Conservation (phyloP, 2,113 vertebrate species). For the Heteronetta atricapilla region DNA sequence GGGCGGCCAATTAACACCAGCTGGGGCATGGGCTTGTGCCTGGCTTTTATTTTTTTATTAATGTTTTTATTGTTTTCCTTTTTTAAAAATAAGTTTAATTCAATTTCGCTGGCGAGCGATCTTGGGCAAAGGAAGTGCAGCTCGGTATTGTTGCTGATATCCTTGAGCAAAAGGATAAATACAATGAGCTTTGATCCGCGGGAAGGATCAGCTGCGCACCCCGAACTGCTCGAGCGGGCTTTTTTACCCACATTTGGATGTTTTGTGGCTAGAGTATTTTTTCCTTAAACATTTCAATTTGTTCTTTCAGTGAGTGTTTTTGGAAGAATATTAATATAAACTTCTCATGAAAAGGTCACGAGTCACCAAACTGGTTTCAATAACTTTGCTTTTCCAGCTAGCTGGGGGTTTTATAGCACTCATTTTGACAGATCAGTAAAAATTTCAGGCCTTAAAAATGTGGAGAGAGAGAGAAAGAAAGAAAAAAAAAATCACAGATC, state of each 20-base stretch:
- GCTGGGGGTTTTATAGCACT: not conserved
- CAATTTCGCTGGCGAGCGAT: accelerated
- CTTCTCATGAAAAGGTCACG: not conserved
- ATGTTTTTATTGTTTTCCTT: not conserved
- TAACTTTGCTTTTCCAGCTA: not conserved
- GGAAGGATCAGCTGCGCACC: not conserved
- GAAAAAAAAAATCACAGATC: not conserved
- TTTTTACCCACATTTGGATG: not conserved
- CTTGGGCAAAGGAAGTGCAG: not conserved
- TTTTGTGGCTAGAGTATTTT: not conserved
- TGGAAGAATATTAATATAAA: not conserved
- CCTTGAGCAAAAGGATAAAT: not conserved
- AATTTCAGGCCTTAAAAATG: not conserved
- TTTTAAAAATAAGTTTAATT: not conserved
- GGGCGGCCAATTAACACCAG: not conserved
- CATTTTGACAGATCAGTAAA: not conserved
- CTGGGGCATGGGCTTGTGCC: not conserved
- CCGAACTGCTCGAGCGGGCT: accelerated
- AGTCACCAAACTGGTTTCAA: not conserved
- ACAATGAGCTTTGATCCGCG: constrained; percentile 3
- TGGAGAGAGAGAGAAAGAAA: accelerated
- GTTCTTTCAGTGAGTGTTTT: not conserved
- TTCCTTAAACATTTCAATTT: not conserved
- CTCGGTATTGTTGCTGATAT: not conserved
- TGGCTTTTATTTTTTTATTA: not conserved